Percentiles rank a stretch among this genome's conserved stretches.
phyloP scores from a whole-genome alignment of 1,140 invertebrate genomes.

The Hetaerina americana region DNA sequence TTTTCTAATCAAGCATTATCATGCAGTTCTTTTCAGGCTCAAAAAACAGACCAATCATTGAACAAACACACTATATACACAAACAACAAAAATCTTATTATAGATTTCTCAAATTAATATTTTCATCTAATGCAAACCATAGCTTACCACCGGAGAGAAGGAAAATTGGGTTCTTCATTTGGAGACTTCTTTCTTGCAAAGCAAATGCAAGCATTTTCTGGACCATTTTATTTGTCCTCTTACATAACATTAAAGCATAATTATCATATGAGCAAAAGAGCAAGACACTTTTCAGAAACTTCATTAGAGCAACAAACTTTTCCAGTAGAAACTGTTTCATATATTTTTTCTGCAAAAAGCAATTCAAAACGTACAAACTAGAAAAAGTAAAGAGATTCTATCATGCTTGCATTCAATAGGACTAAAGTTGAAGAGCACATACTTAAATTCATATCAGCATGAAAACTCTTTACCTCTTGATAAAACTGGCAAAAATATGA shows the following conservation, averaged over 20 bases:
- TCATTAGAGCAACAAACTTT: not conserved
- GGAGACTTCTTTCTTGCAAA: not conserved
- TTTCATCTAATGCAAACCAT: not conserved
- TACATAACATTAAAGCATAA: not conserved
- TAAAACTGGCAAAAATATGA: not conserved
- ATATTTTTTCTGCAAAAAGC: not conserved
- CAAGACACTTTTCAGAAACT: not conserved
- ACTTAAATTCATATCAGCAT: not conserved
- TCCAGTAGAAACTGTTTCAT: not conserved
- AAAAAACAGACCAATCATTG: constrained; percentile 3
- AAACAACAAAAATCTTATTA: constrained; percentile 3
- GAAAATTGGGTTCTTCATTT: not conserved
- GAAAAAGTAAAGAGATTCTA: not conserved
- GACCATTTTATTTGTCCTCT: not conserved
- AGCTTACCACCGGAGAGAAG: not conserved
- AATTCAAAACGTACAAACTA: not conserved
- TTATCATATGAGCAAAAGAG: not conserved
- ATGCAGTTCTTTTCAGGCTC: constrained; percentile 1
- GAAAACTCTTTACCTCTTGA: not conserved
- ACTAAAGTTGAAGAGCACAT: not conserved
- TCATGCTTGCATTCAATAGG: not conserved
- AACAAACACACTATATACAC: constrained; percentile 7
- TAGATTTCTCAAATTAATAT: not conserved
- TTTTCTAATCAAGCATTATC: constrained; percentile 1
- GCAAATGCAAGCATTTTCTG: not conserved